phyloP scores from a whole-genome alignment of 1,140 invertebrate species.

The Diploscapter pachys region DNA sequence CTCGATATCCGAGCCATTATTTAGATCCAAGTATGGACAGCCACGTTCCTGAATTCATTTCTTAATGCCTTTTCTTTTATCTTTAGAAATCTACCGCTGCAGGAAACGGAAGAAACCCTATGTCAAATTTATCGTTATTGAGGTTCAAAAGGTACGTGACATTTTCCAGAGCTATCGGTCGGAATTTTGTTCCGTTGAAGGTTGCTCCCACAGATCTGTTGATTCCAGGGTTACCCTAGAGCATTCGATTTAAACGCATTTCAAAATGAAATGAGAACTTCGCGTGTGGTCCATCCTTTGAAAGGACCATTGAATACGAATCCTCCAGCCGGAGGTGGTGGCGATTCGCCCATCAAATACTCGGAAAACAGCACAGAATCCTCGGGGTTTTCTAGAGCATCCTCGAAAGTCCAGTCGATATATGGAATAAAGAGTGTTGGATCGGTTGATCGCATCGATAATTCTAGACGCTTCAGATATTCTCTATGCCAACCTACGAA shows the following conservation, averaged over 20 bases:
- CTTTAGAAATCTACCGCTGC: background rate
- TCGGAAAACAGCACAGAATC: background rate
- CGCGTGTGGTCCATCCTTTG: background rate
- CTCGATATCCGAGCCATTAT: background rate
- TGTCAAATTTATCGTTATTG: background rate
- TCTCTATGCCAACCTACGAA: conserved; percentile 7
- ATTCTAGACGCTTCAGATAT: conserved; percentile 1
- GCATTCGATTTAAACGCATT: background rate
- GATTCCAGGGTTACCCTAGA: background rate
- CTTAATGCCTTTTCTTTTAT: background rate
- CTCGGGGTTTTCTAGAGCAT: background rate
- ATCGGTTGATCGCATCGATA: background rate
- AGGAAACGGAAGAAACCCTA: background rate
- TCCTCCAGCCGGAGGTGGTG: background rate
- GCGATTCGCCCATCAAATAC: conserved; percentile 2
- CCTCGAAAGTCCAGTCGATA: background rate
- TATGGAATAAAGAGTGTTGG: conserved; percentile 1
- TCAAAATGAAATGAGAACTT: background rate
- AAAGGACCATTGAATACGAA: background rate
- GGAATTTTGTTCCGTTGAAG: conserved; percentile 4
- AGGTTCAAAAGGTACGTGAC: background rate
- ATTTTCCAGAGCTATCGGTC: background rate
- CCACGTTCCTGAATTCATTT: background rate
- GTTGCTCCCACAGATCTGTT: background rate
- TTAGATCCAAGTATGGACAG: background rate